phyloP scores from a whole-genome alignment of 2,113 vertebrate genomes.

The Boleophthalmus pectinirostris region DNA sequence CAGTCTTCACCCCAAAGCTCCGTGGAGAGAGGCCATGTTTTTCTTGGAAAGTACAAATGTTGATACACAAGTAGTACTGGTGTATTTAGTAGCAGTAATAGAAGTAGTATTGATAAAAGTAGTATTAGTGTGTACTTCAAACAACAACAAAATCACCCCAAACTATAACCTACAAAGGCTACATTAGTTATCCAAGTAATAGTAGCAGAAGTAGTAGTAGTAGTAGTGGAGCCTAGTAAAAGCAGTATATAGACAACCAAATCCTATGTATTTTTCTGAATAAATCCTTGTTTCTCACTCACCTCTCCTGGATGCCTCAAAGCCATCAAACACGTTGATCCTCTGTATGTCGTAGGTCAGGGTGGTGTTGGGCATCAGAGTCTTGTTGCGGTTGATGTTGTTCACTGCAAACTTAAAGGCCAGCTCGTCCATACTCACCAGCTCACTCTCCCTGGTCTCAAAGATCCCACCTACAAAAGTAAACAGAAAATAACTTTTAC shows the following conservation, averaged over 20 bases:
- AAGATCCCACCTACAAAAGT: slow-evolving; percentile 90
- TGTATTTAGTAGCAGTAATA: too few species aligned
- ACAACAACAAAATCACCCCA: too few species aligned
- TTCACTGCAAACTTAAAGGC: slow-evolving; percentile 98
- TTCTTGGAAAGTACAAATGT: not conserved
- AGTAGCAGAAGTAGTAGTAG: too few species aligned
- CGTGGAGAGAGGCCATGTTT: not conserved
- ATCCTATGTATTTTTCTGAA: too few species aligned
- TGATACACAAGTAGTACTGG: not conserved
- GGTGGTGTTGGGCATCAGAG: slow-evolving; percentile 94
- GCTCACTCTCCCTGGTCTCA: slow-evolving; percentile 94
- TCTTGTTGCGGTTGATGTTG: slow-evolving; percentile 96
- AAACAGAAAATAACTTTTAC: not conserved
- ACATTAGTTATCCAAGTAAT: too few species aligned
- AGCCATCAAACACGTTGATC: slow-evolving; percentile 96
- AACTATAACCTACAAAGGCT: not conserved
- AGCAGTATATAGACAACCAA: too few species aligned
- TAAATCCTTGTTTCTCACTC: slow-evolving; percentile 24
- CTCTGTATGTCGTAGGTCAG: slow-evolving; percentile 98
- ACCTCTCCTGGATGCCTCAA: slow-evolving; percentile 98
- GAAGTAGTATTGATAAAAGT: too few species aligned
- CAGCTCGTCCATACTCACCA: slow-evolving; percentile 93
- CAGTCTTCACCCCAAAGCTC: not conserved
- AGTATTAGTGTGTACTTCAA: too few species aligned
- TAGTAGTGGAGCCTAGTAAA: too few species aligned